Evolutionary conservation across 2,888 invertebrate species (phyloP), one percentile per base, ranked within the genome.

Genomic region (Catocala nupta): DNA sequence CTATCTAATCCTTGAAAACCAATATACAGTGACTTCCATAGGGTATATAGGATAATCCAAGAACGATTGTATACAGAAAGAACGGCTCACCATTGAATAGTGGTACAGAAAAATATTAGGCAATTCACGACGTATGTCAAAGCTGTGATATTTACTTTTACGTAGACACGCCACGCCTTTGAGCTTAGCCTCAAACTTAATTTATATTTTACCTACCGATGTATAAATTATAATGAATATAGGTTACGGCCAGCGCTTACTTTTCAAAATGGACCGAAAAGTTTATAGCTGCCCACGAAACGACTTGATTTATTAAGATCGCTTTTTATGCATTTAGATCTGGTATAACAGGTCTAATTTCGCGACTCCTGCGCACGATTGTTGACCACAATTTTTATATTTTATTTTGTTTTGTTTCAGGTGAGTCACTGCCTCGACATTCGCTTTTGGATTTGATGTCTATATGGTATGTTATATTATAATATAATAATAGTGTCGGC

Each of bases 381-480:
- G 36, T 39, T 39, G 36, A 8, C 36, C 6, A 50, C 49, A 49
- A 34, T 43, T 39, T 42, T 56, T 43, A 54, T 61, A 13, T 33
- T 48, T 58, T 13, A 67, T 63, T 67, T 68, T 73, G 71, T 78
- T 73, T 85, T 83, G 83, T 84, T 85, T 39, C 83, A 85, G 85
- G 85, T 85, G 70, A 83, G 84, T 78, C 72, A 77, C 34, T n/a
- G 52, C 34, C 34, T 56, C 49, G 43, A 53, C 25, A 12, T 43
- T 45, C 16, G 48, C n/a, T 45, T 50, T 51, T 59, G 48, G 33
- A 54, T 55, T 55, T 49, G 25, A 42, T 48, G 13, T 45, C 48
- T 5, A 45, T 42, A 58, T 47, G 25, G 42, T 58, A 25, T 49
- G 61, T 58, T 39, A 39, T 36, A 36, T 5, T 36, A 8, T 39